Conservation (phyloP, 1,140 invertebrate species). For the Microplitis demolitor region DNA sequence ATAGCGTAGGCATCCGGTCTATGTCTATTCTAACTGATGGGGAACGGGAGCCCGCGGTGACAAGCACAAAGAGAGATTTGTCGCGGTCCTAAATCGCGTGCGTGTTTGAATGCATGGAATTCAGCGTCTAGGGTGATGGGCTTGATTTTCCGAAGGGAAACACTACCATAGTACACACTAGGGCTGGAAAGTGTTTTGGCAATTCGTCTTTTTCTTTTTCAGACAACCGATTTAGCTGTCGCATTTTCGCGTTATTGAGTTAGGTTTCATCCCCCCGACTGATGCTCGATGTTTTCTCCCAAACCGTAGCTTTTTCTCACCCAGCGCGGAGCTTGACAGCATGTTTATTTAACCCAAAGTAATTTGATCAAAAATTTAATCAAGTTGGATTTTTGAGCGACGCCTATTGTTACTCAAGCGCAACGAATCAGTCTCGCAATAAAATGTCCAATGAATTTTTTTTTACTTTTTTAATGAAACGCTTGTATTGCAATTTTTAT, state of each 20-base stretch:
- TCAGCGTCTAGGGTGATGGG: slow-evolving; percentile 25
- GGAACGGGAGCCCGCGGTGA: not conserved
- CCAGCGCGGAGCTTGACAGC: slow-evolving; percentile 24
- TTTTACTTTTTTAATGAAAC: not conserved
- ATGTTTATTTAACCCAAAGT: slow-evolving; percentile 62
- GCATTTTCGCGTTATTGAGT: no score
- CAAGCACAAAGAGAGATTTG: slow-evolving; percentile 37
- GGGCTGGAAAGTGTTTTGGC: not conserved
- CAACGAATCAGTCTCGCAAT: slow-evolving; percentile 56
- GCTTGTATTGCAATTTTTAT: not conserved
- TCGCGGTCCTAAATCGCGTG: slow-evolving; percentile 38
- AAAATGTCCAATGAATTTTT: slow-evolving; percentile 45
- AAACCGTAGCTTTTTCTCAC: not conserved
- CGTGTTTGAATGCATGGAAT: slow-evolving; percentile 50
- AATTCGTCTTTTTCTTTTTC: not conserved
- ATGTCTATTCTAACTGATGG: no score
- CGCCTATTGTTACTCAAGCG: slow-evolving; percentile 37
- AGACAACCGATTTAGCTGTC: not conserved
- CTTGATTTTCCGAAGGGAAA: no score
- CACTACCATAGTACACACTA: no score
- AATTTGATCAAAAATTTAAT: slow-evolving; percentile 65
- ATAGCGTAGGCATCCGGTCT: no score
- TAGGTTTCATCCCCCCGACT: no score
- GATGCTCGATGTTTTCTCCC: not conserved
- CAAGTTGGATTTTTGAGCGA: slow-evolving; percentile 59